Evolutionary conservation across 1,140 invertebrate genomes (phyloP), one percentile per base, ranked within the genome.

Genomic region (Tetramorium simillimum): DNA sequence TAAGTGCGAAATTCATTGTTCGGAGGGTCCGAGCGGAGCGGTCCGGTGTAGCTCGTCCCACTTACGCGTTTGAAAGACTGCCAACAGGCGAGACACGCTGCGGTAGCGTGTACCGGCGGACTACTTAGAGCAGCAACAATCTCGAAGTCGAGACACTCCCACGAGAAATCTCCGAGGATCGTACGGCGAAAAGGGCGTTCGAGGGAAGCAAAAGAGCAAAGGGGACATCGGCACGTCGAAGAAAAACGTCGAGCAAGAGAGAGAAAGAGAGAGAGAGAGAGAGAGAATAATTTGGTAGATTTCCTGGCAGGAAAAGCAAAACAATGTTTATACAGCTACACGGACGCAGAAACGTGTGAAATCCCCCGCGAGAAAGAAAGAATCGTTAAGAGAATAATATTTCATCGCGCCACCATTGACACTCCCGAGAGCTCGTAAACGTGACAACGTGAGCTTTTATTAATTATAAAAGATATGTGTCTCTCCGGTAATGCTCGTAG

Each of bases 1-100:
- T 93, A 94, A 94, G 92, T 93, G 92, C 90, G 91, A 94, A 94
- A 94, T 94, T 93, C 93, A 94, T 94, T 93, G 94, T 93, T 92
- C 87, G 81, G 81, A 72, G 70, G 70, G 24, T 62, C 77, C 67
- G 86, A 80, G 70, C 86, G 65, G 65, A 80, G 78, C 76, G 58
- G 58, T 14, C 33, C 62, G 51, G 60, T 21, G 81, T 73, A 53
- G 65, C 58, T 51, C 84, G 80, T 86, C 80, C 63, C 76, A 58
- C 84, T 86, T 63, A 75, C 46, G 76, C 87, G 90, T 75, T 94
- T 94, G 93, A 93, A 93, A 85, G 81, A 87, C 82, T 93, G 93
- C 93, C 93, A 94, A 92, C 87, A 86, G 88, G 75, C 87, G 91
- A 90, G 86, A 91, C 85, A 86, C 77, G 67, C 63, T 72, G 81